Base-by-base conservation (phyloP, 2,888 invertebrate species). In the Diaperis boleti region DNA sequence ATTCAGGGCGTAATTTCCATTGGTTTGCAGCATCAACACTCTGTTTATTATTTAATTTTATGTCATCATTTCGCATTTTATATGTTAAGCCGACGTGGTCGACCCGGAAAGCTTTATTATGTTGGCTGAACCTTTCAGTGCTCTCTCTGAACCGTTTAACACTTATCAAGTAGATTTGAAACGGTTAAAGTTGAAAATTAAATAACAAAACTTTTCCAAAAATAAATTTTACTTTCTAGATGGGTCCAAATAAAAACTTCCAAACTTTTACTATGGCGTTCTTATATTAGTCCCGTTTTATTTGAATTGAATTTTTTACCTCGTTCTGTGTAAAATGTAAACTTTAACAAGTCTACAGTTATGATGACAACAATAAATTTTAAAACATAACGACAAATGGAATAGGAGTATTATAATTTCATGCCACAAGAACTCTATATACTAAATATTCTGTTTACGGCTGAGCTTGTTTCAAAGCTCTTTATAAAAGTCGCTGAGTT, bases 361-460 rank as follows among this genome's bases (percentile, higher is more conserved):
- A 7, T 15, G 29, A 47, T 47, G 29, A 47, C 47, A 31, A 26
- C 14, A 14, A 31, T 47, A 47, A 47, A 47, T 47, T 47, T 47
- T 47, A 47, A 47, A 47, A 47, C 14, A 15, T 31, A n/a, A 47
- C 10, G 13, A 17, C 14, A 39, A 39, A 39, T 39, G 39, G 47
- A 29, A 26, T 31, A 47, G n/a, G 15, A 26, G 26, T 47, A 31
- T 26, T 47, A 47, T 47, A 47, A 47, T 47, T 47, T 47, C 15
- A 47, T 47, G 31, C 31, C 26, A 29, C 29, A 29, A 31, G 26
- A 44, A 18, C 44, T 44, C 11, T 17, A 10, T 20, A 18, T 17
- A 44, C 20, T 44, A 44, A 44, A 44, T 44, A 20, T 18, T 44
- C 20, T 20, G 15, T 29, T 13, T 10, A 26, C 26, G 26, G 11